A percentile compares a stretch with the other conserved stretches of the same genome.
Evolutionary conservation across 1,140 invertebrate genomes (phyloP).

Genomic region (Augochlora pura): DNA sequence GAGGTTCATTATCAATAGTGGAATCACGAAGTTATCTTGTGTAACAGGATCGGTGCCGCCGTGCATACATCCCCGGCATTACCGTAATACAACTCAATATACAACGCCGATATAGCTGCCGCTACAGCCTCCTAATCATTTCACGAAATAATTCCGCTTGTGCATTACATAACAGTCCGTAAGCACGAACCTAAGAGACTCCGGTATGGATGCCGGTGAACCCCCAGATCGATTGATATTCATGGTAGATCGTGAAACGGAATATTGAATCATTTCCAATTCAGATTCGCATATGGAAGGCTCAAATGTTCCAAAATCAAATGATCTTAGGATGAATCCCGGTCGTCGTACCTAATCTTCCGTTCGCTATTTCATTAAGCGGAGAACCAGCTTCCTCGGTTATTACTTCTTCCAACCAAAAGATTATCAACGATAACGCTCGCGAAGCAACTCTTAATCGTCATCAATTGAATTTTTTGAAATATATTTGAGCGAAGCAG

Average conservation of each 20-base stretch:
- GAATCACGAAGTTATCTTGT: not conserved
- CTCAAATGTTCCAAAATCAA: not conserved
- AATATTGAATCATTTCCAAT: constrained; percentile 6
- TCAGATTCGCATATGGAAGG: not conserved
- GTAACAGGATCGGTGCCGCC: not conserved
- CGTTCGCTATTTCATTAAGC: no score
- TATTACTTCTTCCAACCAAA: no score
- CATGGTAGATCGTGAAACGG: not conserved
- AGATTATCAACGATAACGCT: no score
- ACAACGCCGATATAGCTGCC: not conserved
- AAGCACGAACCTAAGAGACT: not conserved
- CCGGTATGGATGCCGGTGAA: not conserved
- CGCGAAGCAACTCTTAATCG: no score
- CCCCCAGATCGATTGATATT: not conserved
- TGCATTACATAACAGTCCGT: constrained; percentile 14
- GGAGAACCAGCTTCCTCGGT: no score
- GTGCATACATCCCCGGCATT: not conserved
- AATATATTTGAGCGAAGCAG: no score
- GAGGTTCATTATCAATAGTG: constrained; percentile 6
- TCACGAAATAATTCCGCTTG: constrained; percentile 32
- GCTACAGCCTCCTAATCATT: constrained; percentile 13
- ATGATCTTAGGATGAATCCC: not conserved
- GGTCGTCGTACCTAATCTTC: no score
- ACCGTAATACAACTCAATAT: constrained; percentile 4
- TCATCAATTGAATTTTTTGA: no score